Evolutionary conservation across 1,140 invertebrate genomes (phyloP).

Genomic region (Rhopalosiphum padi): DNA sequence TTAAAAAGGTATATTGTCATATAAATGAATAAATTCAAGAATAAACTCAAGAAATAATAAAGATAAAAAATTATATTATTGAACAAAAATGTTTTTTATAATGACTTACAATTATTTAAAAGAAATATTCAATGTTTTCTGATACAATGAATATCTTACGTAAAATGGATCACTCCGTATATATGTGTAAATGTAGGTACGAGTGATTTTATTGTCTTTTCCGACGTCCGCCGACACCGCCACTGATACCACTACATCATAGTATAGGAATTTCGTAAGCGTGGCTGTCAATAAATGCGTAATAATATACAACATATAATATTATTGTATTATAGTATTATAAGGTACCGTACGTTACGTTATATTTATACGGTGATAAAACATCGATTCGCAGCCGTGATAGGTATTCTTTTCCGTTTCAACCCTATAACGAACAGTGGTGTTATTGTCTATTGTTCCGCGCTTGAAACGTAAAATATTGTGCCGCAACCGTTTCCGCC

Average conservation of each 20-base stretch:
- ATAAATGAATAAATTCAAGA: no score
- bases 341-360: neutral
- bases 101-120: neutral
- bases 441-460: neutral
- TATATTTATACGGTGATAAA: neutral
- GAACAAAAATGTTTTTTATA: no score
- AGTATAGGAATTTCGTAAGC: neutral
- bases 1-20: no score
- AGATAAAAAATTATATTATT: no score
- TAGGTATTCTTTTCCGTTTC: slow-evolving; percentile 18
- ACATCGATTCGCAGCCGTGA: neutral
- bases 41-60: no score
- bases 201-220: neutral
- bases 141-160: neutral
- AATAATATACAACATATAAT: neutral
- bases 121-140: neutral
- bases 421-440: neutral
- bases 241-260: neutral
- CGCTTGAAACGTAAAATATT: neutral
- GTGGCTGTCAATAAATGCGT: neutral
- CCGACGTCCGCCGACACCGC: neutral
- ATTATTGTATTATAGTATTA: neutral
- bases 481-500: slow-evolving; percentile 11
- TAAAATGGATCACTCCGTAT: neutral
- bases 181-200: neutral